phyloP scores from a whole-genome alignment of 1,140 invertebrate species.

The Aphidius gifuensis region DNA sequence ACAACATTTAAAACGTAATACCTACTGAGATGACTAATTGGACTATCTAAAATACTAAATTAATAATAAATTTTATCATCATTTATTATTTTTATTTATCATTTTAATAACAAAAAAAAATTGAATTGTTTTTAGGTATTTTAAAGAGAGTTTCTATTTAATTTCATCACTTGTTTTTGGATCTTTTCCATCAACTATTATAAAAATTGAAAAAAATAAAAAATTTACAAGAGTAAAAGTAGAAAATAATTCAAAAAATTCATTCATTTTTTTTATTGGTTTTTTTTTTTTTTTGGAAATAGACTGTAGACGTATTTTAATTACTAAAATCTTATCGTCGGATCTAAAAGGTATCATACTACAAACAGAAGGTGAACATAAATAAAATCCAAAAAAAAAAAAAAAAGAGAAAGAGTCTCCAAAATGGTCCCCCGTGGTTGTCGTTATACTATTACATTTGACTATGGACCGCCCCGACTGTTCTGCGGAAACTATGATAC shows the following conservation, averaged over 20 bases:
- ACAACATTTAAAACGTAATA: constrained; percentile 9
- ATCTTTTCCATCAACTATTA: neutral
- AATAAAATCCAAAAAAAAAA: too few species aligned
- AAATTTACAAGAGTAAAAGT: neutral
- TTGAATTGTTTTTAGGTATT: too few species aligned
- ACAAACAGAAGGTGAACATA: constrained; percentile 13
- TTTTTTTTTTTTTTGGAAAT: too few species aligned
- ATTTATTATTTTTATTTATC: constrained; percentile 1
- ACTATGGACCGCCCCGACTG: constrained; percentile 4
- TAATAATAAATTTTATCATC: neutral
- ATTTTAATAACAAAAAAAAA: neutral
- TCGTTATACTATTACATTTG: constrained; percentile 4
- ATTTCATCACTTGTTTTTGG: neutral
- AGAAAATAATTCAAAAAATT: neutral
- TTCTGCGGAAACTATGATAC: constrained; percentile 4
- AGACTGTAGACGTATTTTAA: neutral
- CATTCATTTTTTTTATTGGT: too few species aligned
- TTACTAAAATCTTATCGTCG: constrained; percentile 9
- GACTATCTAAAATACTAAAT: constrained; percentile 2
- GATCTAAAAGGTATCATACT: neutral
- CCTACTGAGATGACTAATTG: constrained; percentile 13
- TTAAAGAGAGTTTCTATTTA: neutral
- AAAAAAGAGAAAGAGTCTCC: constrained; percentile 11
- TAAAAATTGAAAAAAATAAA: neutral
- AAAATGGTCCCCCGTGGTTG: neutral